Conservation (phyloP, 2,797 vertebrate genomes). For the Brachyrhaphis roseni region DNA sequence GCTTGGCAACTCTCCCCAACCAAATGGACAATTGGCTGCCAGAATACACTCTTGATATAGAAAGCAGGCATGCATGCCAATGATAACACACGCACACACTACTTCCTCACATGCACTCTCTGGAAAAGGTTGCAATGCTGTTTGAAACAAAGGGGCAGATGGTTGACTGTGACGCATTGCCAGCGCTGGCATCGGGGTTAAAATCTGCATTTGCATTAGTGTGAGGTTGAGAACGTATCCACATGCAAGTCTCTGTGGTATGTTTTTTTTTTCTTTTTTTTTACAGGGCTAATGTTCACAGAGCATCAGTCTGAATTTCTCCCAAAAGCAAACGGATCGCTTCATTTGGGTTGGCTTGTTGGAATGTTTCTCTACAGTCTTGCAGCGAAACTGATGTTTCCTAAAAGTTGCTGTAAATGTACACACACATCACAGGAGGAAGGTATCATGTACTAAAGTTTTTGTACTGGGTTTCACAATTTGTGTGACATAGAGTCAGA, state of each 20-base stretch:
- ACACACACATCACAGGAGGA: neutral
- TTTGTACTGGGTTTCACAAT: neutral
- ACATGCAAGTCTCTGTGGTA: conserved; percentile 36
- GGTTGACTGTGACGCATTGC: conserved; percentile 66
- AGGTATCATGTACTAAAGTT: neutral
- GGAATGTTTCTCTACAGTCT: neutral
- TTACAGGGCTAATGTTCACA: conserved; percentile 10
- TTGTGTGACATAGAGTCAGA: neutral
- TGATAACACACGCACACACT: conserved; percentile 53
- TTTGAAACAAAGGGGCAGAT: conserved; percentile 78
- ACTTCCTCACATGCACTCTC: conserved; percentile 26
- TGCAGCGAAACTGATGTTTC: neutral
- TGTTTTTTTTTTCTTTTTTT: conserved; percentile 14
- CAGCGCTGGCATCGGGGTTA: conserved; percentile 60
- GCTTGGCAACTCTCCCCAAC: conserved; percentile 70
- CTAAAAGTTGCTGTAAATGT: neutral
- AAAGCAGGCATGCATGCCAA: conserved; percentile 51
- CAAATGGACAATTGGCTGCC: conserved; percentile 75
- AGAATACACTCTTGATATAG: conserved; percentile 64
- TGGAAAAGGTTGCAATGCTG: conserved; percentile 75
- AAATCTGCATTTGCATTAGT: conserved; percentile 62
- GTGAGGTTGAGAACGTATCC: conserved; percentile 23
- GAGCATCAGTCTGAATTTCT: conserved; percentile 38
- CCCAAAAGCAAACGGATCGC: conserved; percentile 3
- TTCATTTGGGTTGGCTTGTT: conserved; percentile 43